A percentile compares a stretch with the other conserved stretches of the same genome.
Conservation (phyloP, 2,888 invertebrate genomes). For the Diabrotica balteata region DNA sequence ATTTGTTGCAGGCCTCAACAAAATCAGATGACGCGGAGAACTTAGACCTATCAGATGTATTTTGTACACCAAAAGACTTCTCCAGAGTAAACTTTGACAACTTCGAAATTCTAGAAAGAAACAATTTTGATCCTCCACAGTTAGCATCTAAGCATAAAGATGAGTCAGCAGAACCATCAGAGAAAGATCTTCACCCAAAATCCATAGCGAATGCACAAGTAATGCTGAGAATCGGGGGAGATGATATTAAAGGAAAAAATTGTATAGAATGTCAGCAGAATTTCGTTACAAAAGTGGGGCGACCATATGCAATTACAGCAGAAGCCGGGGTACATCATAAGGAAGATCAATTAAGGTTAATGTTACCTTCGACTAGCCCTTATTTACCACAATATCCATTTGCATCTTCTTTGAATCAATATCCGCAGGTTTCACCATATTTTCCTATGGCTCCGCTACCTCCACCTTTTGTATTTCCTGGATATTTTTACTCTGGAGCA, state of each 20-base stretch:
- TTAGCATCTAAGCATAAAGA: neutral
- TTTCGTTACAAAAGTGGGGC: neutral
- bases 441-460: conserved; percentile 13
- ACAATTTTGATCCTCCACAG: conserved; percentile 42
- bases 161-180: conserved; percentile 8
- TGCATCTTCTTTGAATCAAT: neutral
- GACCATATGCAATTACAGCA: neutral
- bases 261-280: conserved; percentile 18
- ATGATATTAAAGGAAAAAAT: conserved; percentile 37
- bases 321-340: neutral
- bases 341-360: neutral
- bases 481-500: conserved; percentile 37
- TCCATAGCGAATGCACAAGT: conserved; percentile 51
- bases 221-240: conserved; percentile 45
- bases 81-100: conserved; percentile 48
- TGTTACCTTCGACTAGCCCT: neutral
- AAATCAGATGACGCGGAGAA: conserved; percentile 24
- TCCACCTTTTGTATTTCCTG: conserved; percentile 20
- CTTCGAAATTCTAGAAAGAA: conserved; percentile 49
- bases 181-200: conserved; percentile 30
- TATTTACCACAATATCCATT: conserved; percentile 3
- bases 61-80: conserved; percentile 48
- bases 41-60: conserved; percentile 43
- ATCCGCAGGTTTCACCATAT: conserved; percentile 9
- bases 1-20: conserved; percentile 24